These are phyloP conservation scores for Synergus umbraculus DNA, from an alignment of 2,888 invertebrate species.

Conservation along the genomic window DNA sequence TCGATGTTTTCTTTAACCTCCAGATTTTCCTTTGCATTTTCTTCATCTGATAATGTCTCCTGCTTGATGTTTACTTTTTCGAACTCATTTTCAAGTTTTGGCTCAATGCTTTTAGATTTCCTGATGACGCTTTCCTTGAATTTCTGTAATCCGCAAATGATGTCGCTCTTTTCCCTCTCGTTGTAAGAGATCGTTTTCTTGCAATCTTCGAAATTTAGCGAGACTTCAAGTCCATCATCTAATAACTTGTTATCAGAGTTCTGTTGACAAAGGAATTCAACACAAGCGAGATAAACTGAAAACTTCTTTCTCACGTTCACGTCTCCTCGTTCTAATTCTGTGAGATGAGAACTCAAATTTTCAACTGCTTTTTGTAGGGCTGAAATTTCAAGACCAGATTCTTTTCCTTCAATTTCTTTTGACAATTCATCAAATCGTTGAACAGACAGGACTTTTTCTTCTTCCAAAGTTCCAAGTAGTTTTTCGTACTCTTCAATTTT, in stretches of 20 bases:
- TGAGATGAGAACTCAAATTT: conserved; percentile 33
- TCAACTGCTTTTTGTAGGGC: conserved; percentile 19
- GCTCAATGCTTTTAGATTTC: conserved; percentile 14
- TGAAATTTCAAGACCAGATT: neutral
- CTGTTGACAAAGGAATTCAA: conserved; percentile 11
- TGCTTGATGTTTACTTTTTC: neutral
- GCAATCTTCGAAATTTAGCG: neutral
- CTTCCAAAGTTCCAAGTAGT: conserved; percentile 2
- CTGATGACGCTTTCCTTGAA: conserved; percentile 17
- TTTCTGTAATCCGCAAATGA: conserved; percentile 7
- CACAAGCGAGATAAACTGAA: conserved; percentile 14
- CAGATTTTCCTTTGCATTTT: neutral
- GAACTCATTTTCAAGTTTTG: neutral
- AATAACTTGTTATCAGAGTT: neutral
- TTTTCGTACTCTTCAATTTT: conserved; percentile 21
- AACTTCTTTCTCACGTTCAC: conserved; percentile 5
- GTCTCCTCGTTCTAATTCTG: conserved; percentile 12
- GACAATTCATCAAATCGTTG: conserved; percentile 10
- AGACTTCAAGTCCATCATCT: neutral
- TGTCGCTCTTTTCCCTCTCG: conserved; percentile 14
- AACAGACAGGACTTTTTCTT: neutral
- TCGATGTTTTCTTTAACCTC: neutral
- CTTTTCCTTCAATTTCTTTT: conserved; percentile 10
- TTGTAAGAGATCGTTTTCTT: conserved; percentile 11
- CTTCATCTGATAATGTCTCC: neutral